Percentiles rank a stretch among this genome's conserved stretches.
These are phyloP conservation scores for Adelphocoris suturalis DNA, from an alignment of 2,888 invertebrate species.

Conservation along the genomic window DNA sequence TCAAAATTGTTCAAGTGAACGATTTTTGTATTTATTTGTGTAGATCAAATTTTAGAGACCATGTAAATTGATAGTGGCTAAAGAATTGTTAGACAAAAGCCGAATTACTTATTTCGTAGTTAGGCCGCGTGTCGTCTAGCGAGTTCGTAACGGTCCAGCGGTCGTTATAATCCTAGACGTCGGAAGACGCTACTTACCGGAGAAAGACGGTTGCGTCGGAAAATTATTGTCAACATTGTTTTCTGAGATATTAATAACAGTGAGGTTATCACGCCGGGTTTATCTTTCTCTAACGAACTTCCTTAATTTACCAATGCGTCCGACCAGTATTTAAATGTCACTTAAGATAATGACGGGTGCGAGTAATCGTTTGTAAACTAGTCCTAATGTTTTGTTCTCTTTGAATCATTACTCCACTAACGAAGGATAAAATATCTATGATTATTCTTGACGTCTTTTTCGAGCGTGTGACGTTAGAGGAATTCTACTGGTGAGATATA, in stretches of 20 bases:
- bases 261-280: constrained; percentile 60
- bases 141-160: constrained; percentile 6
- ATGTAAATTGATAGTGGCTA: too few relatives aligned
- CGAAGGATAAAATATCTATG: constrained; percentile 20
- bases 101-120: too few relatives aligned
- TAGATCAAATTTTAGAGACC: too few relatives aligned
- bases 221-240: constrained; percentile 68
- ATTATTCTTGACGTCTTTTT: constrained; percentile 1
- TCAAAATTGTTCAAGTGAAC: too few relatives aligned
- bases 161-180: background rate
- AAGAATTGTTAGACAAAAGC: too few relatives aligned
- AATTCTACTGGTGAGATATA: background rate
- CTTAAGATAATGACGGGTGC: constrained; percentile 62
- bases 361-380: constrained; percentile 65
- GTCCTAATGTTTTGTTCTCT: constrained; percentile 52
- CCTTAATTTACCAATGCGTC: constrained; percentile 55
- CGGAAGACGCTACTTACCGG: constrained; percentile 66
- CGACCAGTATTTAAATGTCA: constrained; percentile 66
- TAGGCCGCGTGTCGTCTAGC: background rate
- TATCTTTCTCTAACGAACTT: constrained; percentile 63
- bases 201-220: constrained; percentile 16
- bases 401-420: constrained; percentile 58
- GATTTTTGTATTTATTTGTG: too few relatives aligned
- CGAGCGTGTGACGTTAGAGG: background rate
- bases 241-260: constrained; percentile 60